Evolutionary conservation across 2,113 vertebrate species (phyloP), one percentile per base, ranked within the genome.

Genomic region (Sinocyclocheilus anshuiensis): DNA sequence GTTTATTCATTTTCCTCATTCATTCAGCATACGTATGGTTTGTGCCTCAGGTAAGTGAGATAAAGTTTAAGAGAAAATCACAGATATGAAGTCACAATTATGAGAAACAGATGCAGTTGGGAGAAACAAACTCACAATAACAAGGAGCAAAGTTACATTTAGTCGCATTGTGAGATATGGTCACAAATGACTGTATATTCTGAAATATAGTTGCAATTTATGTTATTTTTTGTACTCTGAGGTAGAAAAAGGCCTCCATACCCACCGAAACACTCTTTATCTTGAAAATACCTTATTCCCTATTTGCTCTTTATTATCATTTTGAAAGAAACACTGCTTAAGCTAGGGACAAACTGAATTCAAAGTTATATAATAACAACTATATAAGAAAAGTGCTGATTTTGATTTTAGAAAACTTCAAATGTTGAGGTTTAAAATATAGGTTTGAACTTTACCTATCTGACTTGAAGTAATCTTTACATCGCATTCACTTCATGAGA

Each of bases 401-500:
- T 75, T 15, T 48, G 72, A 24, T 59, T 78, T 36, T 78, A 22
- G 4, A 5, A 79, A 78, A 36, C 18, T 76, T 76, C n/a, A 50
- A 15, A 76, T 4, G 79, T 10, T 26, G 57, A n/a, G 10, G 22
- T 61, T 33, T 80, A 80, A 80, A 80, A 61, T 61, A 3, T 4
- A 7, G 13, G 12, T 22, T 20, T 61, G 24, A 26, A 81, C 5
- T 26, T 42, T n/a, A 39, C 22, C 3, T 8, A 48, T 45, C 36
- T 65, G 78, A 67, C 79, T 12, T 82, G 45, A 65, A 45, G 39
- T 84, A 57, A 24, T 24, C 12, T 42, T 76, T 13, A 24, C 29
- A 48, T 61, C 3, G 7, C 55, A 84, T 71, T 77, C 79, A 77
- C 63, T 72, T 55, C 59, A 65, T 85, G 74, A 63, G 18, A 42